A percentile compares a stretch with the other conserved stretches of the same genome.
Conservation (phyloP, 2,888 invertebrate genomes). For the Encarsia formosa region DNA sequence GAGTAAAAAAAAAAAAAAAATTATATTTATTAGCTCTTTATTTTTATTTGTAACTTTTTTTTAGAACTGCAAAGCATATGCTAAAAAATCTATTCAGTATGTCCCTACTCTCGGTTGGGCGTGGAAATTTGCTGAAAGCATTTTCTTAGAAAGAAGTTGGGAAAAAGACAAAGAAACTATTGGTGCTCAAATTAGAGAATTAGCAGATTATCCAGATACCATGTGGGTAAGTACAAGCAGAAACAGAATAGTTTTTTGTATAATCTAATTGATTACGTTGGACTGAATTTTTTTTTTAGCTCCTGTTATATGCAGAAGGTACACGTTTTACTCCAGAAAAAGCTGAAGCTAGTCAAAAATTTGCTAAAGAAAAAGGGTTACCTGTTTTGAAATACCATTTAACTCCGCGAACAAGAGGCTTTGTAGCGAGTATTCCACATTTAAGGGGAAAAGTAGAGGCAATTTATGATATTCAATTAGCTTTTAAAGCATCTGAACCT, state of each 20-base stretch:
- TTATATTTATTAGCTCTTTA: background rate
- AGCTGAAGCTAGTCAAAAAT: conserved; percentile 80
- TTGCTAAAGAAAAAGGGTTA: conserved; percentile 81
- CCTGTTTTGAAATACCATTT: conserved; percentile 83
- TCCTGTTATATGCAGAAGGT: conserved; percentile 88
- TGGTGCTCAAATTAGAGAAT: conserved; percentile 71
- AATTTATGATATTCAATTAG: conserved; percentile 78
- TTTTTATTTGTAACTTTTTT: conserved; percentile 37
- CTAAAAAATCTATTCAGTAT: conserved; percentile 86
- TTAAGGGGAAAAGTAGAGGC: conserved; percentile 77
- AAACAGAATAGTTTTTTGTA: background rate
- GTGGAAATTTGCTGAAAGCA: conserved; percentile 93
- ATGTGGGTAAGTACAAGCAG: conserved; percentile 67
- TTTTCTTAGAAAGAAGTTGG: conserved; percentile 88
- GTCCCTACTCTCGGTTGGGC: conserved; percentile 93
- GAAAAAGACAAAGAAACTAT: conserved; percentile 86
- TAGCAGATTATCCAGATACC: conserved; percentile 85
- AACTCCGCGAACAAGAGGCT: conserved; percentile 92
- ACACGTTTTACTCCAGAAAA: conserved; percentile 86
- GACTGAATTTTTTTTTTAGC: conserved; percentile 52
- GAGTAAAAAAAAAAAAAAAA: too few relatives aligned
- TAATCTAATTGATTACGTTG: background rate
- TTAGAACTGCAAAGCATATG: conserved; percentile 91
- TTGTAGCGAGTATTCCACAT: conserved; percentile 78
- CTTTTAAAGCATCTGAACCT: conserved; percentile 63